phyloP scores from a whole-genome alignment of 2,113 vertebrate genomes.

The Catharus bicknelli region DNA sequence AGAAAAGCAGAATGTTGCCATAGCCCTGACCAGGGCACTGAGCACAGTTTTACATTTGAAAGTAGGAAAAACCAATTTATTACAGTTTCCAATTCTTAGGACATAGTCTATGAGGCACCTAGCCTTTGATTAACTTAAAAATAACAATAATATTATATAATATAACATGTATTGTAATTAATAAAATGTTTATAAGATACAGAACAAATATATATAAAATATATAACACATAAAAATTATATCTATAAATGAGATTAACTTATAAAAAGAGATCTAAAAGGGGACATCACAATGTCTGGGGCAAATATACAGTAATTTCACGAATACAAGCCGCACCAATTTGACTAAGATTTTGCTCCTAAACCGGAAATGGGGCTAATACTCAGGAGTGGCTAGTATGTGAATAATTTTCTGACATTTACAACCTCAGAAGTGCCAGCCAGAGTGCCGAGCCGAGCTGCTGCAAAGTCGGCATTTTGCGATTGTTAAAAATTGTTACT shows the following conservation, averaged over 20 bases:
- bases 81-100: not conserved
- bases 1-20: not conserved
- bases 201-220: not conserved
- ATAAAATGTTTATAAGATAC: not conserved
- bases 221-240: too few relatives aligned
- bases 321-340: too few relatives aligned
- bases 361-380: too few relatives aligned
- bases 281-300: fast-evolving
- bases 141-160: too few relatives aligned
- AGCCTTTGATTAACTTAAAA: not conserved
- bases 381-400: too few relatives aligned
- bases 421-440: too few relatives aligned
- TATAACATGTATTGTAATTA: not conserved
- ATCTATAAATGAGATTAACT: not conserved
- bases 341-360: too few relatives aligned
- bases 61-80: not conserved
- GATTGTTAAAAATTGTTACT: too few relatives aligned
- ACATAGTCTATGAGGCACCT: not conserved
- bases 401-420: too few relatives aligned
- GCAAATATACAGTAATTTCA: not conserved
- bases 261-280: not conserved
- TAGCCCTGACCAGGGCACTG: not conserved
- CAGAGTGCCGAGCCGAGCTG: too few relatives aligned
- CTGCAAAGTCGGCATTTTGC: too few relatives aligned
- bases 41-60: not conserved